Percentiles rank a stretch among this genome's conserved stretches.
phyloP scores from a whole-genome alignment of 1,140 invertebrate genomes.

The Leptopilina boulardi region DNA sequence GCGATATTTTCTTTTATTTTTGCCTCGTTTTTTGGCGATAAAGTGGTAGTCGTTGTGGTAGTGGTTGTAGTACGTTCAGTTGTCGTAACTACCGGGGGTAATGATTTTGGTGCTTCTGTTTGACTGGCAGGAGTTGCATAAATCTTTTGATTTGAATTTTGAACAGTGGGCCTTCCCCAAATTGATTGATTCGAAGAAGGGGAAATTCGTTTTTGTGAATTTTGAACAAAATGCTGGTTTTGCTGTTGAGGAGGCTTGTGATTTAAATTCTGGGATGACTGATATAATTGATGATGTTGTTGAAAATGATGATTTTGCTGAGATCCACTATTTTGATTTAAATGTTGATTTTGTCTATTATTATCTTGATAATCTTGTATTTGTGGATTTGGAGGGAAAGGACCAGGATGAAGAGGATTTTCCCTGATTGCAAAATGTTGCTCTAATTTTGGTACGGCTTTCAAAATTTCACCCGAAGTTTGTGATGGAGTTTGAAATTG shows the following conservation, averaged over 20 bases:
- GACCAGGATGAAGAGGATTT: constrained; percentile 72
- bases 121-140: constrained; percentile 68
- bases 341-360: not conserved
- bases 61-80: too few species aligned
- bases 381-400: constrained; percentile 67
- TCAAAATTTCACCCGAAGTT: constrained; percentile 82
- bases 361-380: not conserved
- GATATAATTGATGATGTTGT: constrained; percentile 68
- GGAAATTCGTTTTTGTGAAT: constrained; percentile 50
- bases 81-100: constrained; percentile 35
- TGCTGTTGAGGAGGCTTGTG: constrained; percentile 63
- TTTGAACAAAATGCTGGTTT: constrained; percentile 63
- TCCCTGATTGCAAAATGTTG: constrained; percentile 80
- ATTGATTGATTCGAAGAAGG: constrained; percentile 53
- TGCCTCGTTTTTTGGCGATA: constrained; percentile 71
- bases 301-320: constrained; percentile 62
- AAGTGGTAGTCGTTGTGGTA: constrained; percentile 46
- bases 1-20: constrained; percentile 77
- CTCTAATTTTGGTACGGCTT: constrained; percentile 85
- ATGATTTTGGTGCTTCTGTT: constrained; percentile 50
- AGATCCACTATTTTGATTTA: constrained; percentile 41
- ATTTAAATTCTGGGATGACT: constrained; percentile 42
- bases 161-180: constrained; percentile 63
- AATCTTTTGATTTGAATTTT: constrained; percentile 65
- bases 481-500: constrained; percentile 66